phyloP scores from a whole-genome alignment of 2,113 vertebrate species.

The Pangasianodon hypophthalmus region DNA sequence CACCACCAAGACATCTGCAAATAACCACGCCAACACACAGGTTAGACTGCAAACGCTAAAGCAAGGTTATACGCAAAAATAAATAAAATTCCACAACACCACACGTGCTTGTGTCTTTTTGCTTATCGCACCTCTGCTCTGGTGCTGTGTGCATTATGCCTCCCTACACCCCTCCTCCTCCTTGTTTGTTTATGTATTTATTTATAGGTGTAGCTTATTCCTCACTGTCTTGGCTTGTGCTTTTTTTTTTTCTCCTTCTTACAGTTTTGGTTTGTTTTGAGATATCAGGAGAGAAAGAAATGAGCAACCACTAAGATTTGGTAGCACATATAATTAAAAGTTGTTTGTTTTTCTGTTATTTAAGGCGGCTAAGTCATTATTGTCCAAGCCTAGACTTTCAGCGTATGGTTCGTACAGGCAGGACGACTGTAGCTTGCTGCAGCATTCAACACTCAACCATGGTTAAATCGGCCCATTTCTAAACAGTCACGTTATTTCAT shows the following conservation, averaged over 20 bases:
- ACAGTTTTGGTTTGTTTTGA: not conserved
- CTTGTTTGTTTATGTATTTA: too few relatives aligned
- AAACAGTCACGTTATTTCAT: not conserved
- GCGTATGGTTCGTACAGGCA: not conserved
- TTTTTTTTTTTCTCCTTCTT: not conserved
- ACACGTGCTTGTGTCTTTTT: too few relatives aligned
- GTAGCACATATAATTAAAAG: not conserved
- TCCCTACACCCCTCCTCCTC: too few relatives aligned
- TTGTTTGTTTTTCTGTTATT: not conserved
- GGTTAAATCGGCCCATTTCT: not conserved
- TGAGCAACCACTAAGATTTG: not conserved
- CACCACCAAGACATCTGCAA: conserved; percentile 63
- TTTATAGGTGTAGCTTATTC: not conserved
- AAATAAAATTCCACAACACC: too few relatives aligned
- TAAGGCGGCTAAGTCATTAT: not conserved
- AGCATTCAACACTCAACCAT: not conserved
- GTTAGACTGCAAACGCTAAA: conserved; percentile 20
- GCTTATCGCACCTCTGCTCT: not conserved
- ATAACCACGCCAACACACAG: conserved; percentile 61
- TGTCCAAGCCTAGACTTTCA: not conserved
- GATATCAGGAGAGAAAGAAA: not conserved
- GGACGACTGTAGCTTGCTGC: not conserved
- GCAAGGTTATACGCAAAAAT: not conserved
- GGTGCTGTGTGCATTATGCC: too few relatives aligned
- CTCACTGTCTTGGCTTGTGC: not conserved